Percentiles rank a stretch among this genome's conserved stretches.
These are phyloP conservation scores for Pogoniulus pusillus DNA, from an alignment of 2,797 vertebrate species.

Conservation along the genomic window DNA sequence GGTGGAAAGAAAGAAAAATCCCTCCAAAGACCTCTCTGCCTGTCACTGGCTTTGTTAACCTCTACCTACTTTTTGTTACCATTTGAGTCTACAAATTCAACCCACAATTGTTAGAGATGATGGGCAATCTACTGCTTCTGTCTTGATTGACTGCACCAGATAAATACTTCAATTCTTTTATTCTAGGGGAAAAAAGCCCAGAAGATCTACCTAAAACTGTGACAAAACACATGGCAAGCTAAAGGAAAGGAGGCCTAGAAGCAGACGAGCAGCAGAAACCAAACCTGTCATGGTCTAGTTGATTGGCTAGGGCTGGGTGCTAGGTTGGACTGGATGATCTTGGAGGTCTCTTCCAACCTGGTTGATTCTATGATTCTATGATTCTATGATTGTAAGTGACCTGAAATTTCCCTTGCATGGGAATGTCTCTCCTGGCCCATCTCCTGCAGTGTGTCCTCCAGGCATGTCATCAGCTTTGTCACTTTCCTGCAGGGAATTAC, in stretches of 20 bases:
- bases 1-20: background rate
- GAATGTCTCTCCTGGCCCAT: slow-evolving; percentile 54
- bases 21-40: background rate
- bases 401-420: slow-evolving; percentile 54
- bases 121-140: background rate
- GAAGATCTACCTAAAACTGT: background rate
- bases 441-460: slow-evolving; percentile 53
- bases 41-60: background rate
- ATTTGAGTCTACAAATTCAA: background rate
- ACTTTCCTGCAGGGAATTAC: slow-evolving; percentile 70
- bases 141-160: background rate
- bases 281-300: too few species aligned
- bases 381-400: too few species aligned
- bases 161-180: background rate
- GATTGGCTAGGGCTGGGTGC: too few species aligned
- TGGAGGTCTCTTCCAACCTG: too few species aligned
- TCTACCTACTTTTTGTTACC: background rate
- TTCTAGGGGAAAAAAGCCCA: background rate
- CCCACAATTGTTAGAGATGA: background rate
- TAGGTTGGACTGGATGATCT: too few species aligned
- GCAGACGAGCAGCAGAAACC: slow-evolving; percentile 24
- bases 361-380: too few species aligned
- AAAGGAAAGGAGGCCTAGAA: background rate
- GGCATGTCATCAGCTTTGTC: slow-evolving; percentile 55
- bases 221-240: background rate